Evolutionary conservation across 2,113 vertebrate genomes (phyloP).

Genomic region (Brachyhypopomus gauderio): DNA sequence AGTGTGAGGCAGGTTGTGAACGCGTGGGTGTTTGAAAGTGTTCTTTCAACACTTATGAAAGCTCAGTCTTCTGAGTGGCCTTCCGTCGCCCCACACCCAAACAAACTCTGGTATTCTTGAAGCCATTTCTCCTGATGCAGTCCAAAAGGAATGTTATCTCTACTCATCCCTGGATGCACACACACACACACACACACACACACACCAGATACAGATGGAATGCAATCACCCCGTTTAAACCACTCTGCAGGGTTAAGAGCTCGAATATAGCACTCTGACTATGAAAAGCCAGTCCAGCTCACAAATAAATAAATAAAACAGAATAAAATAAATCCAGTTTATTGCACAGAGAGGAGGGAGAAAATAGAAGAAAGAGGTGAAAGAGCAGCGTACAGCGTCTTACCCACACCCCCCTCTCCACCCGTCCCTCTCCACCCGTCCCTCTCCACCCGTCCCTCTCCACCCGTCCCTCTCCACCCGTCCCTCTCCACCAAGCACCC

Average conservation of each 20-base stretch:
- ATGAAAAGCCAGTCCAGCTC: slow-evolving; percentile 36
- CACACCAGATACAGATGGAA: slow-evolving; percentile 1
- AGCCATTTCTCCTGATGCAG: slow-evolving; percentile 9
- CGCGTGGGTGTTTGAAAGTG: neutral
- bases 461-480: neutral
- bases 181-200: slow-evolving; percentile 30
- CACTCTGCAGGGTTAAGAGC: slow-evolving; percentile 42
- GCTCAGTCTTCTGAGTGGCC: neutral
- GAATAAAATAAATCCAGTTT: neutral
- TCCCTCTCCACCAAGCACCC: too few species aligned
- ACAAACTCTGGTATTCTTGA: neutral
- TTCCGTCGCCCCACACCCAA: neutral
- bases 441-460: too few species aligned
- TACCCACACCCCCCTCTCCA: neutral
- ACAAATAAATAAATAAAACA: slow-evolving; percentile 13
- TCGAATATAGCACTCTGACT: slow-evolving; percentile 30
- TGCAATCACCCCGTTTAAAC: slow-evolving; percentile 18
- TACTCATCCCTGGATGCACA: slow-evolving; percentile 1
- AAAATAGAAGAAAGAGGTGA: slow-evolving; percentile 2
- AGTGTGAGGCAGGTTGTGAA: neutral
- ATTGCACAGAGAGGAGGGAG: slow-evolving; percentile 8
- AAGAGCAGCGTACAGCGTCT: neutral
- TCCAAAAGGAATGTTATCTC: slow-evolving; percentile 8
- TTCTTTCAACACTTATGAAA: neutral
- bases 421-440: too few species aligned